These are phyloP conservation scores for Yponomeuta plumbellus DNA, from an alignment of 2,888 invertebrate genomes.

Conservation along the genomic window DNA sequence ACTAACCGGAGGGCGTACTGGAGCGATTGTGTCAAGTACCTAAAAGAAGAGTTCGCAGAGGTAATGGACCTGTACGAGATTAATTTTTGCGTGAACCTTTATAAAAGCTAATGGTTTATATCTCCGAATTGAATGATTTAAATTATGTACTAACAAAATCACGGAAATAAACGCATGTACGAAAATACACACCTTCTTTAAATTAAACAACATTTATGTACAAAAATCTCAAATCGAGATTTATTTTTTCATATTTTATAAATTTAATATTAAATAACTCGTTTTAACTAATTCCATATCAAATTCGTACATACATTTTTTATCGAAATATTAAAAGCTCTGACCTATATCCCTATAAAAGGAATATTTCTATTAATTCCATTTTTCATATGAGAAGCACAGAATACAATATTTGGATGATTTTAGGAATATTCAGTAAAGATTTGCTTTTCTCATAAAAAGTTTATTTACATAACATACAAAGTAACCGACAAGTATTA, in stretches of 20 bases:
- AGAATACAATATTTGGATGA: constrained; percentile 31
- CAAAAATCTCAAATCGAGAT: constrained; percentile 44
- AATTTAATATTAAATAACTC: constrained; percentile 42
- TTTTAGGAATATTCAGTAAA: constrained; percentile 43
- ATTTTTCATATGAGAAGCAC: constrained; percentile 20
- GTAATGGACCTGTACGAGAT: constrained; percentile 49
- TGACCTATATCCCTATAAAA: constrained; percentile 30
- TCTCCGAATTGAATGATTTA: not conserved
- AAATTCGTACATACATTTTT: constrained; percentile 34
- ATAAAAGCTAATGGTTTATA: constrained; percentile 32
- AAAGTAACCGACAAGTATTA: constrained; percentile 59
- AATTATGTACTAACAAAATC: not conserved
- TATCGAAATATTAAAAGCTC: constrained; percentile 42
- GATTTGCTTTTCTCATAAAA: constrained; percentile 49
- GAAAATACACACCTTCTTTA: constrained; percentile 13
- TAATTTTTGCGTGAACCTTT: constrained; percentile 43
- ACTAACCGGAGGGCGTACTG: constrained; percentile 39
- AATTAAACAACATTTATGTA: constrained; percentile 52
- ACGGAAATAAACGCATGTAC: too few relatives aligned
- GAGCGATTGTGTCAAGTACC: constrained; percentile 32
- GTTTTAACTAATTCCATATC: constrained; percentile 36
- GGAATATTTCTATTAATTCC: constrained; percentile 28
- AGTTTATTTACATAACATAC: constrained; percentile 72
- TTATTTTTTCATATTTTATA: constrained; percentile 42
- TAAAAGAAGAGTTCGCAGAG: constrained; percentile 41